Evolutionary conservation across 2,113 vertebrate species (phyloP), one percentile per base, ranked within the genome.

Genomic region (Prochilodus magdalenae): DNA sequence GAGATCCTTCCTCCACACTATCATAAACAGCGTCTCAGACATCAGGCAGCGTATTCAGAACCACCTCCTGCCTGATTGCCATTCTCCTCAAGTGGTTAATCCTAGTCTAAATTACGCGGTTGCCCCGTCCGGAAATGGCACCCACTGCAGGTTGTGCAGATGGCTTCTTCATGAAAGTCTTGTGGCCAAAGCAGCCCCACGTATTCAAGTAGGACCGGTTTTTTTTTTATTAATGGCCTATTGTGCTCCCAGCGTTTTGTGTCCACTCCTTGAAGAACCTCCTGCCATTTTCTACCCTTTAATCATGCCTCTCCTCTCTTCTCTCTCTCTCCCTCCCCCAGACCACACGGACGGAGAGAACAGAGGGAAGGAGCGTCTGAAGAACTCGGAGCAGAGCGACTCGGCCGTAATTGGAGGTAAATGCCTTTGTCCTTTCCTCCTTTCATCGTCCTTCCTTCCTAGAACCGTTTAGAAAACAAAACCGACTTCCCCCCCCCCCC

Each of bases 321-420:
- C 15, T 18, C 62, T 26, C 36, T 36, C 36, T 73, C 13, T 66
- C 59, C 91, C 80, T 86, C 71, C 59, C 91, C 81, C 86, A 97
- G 95, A 95, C 93, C 89, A 93, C 62, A 94, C 92, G 84, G 95
- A 93, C 69, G 94, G 94, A 84, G 88, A 88, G 18, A 94, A 96
- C 24, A 94, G 95, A 89, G 96, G 94, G 73, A 89, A 88, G 49
- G 95, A 96, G 47, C 93, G 93, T 59, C 93, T 94, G 74, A 94
- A 92, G 55, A 95, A 95, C 60, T 88, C 92, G 27, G 89, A 93
- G 80, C 91, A 90, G 85, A 96, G 93, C 0, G 95, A 96, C 87
- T 95, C 95, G 0, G 95, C 94, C 2, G 82, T 90, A 60, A 89
- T 90, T 63, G 87, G 87, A 82, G 89, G 89, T 87, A 49, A 20